Percentiles rank a stretch among this genome's conserved stretches.
Evolutionary conservation across 1,140 invertebrate genomes (phyloP).

Genomic region (Rhopalosiphum padi): DNA sequence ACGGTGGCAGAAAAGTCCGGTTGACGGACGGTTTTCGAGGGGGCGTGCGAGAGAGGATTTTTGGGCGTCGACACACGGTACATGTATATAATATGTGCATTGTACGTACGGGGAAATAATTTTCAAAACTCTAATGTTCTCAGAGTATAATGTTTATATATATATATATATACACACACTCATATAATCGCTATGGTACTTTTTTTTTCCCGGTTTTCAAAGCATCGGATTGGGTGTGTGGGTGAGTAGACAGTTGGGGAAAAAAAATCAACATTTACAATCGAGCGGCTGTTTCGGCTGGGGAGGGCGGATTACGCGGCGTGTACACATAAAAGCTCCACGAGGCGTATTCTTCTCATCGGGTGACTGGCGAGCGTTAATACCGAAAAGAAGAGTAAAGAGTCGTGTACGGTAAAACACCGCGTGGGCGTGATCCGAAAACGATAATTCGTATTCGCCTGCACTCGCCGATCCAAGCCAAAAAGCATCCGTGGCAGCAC

Average conservation of each 20-base stretch:
- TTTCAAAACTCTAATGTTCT: conserved; percentile 20
- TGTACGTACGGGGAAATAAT: conserved; percentile 26
- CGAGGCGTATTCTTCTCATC: not conserved
- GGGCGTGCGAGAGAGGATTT: conserved; percentile 13
- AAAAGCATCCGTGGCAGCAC: not conserved
- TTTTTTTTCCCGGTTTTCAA: not conserved
- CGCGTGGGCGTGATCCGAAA: conserved; percentile 38
- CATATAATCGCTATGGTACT: not conserved
- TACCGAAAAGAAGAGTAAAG: conserved; percentile 40
- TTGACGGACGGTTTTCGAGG: conserved; percentile 15
- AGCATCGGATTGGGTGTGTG: not conserved
- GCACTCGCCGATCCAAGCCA: not conserved
- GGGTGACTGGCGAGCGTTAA: not conserved
- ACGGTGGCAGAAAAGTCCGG: conserved; percentile 11
- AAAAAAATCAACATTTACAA: not conserved
- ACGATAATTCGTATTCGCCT: conserved; percentile 31
- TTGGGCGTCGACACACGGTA: not conserved
- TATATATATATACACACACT: not conserved
- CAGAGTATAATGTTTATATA: not conserved
- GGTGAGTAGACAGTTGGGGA: not conserved
- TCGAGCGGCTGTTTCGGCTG: not conserved
- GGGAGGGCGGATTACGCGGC: not conserved
- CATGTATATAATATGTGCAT: not conserved
- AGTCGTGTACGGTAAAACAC: not conserved
- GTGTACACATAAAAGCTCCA: not conserved